Evolutionary conservation across 2,888 invertebrate genomes (phyloP).

Genomic region (Nasonovia ribisnigri): DNA sequence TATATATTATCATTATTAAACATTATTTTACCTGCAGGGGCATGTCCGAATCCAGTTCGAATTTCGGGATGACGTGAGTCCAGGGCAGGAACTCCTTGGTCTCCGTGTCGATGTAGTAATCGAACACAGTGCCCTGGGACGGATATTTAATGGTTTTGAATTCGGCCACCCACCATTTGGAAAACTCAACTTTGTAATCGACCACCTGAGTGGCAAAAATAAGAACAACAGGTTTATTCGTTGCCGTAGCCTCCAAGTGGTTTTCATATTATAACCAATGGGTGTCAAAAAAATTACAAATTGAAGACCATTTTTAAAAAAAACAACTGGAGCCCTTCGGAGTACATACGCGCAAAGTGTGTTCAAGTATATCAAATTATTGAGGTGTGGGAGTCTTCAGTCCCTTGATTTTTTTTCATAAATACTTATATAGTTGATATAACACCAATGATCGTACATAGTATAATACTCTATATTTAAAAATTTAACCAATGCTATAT

Average conservation of each 20-base stretch:
- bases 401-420: background rate
- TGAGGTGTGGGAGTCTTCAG: background rate
- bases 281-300: background rate
- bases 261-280: background rate
- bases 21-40: constrained; percentile 81
- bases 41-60: constrained; percentile 91
- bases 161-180: constrained; percentile 98
- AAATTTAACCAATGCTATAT: too few species aligned
- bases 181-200: constrained; percentile 83
- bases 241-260: background rate
- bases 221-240: background rate
- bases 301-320: background rate
- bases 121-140: constrained; percentile 91
- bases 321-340: background rate
- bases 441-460: too few species aligned
- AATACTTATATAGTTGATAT: background rate
- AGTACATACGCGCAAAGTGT: background rate
- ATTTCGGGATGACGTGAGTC: constrained; percentile 90
- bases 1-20: too few species aligned
- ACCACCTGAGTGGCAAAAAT: constrained; percentile 70
- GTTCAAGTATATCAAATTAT: background rate
- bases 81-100: constrained; percentile 90
- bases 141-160: constrained; percentile 96
- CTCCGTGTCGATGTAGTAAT: constrained; percentile 92
- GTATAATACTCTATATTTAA: too few species aligned